phyloP scores from a whole-genome alignment of 2,888 invertebrate species.

The Tinea pellionella region DNA sequence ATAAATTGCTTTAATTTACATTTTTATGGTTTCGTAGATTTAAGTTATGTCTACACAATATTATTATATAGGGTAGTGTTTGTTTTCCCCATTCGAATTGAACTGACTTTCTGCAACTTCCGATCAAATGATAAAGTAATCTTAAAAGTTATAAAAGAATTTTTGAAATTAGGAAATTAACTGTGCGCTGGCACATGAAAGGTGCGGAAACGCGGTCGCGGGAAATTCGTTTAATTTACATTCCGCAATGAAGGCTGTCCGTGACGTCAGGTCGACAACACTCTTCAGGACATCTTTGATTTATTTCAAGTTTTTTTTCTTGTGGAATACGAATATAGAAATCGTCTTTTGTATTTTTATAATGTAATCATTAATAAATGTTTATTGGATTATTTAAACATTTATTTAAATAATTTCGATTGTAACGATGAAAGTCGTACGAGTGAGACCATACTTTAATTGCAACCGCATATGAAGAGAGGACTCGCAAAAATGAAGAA shows the following conservation, averaged over 20 bases:
- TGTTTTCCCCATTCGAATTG: background rate
- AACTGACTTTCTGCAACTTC: constrained; percentile 28
- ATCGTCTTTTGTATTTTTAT: too few relatives aligned
- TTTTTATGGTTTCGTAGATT: background rate
- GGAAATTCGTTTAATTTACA: constrained; percentile 22
- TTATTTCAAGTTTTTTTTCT: too few relatives aligned
- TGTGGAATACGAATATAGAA: too few relatives aligned
- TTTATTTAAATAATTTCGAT: too few relatives aligned
- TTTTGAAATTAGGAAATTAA: constrained; percentile 65
- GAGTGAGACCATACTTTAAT: constrained; percentile 66
- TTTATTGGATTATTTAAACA: too few relatives aligned
- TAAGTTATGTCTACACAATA: background rate
- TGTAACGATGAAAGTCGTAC: constrained; percentile 20
- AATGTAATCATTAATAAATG: too few relatives aligned
- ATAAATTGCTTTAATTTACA: background rate
- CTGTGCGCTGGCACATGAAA: constrained; percentile 46
- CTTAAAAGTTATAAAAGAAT: constrained; percentile 42
- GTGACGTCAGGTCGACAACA: constrained; percentile 5
- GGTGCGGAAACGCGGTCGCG: constrained; percentile 40
- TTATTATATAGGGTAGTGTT: background rate
- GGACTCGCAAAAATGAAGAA: constrained; percentile 62
- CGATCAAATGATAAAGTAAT: constrained; percentile 61
- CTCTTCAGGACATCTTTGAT: background rate
- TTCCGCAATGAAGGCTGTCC: constrained; percentile 20
- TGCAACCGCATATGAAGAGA: constrained; percentile 68